Conservation (phyloP, 1,140 invertebrate genomes). For the Drosophila ironensis region DNA sequence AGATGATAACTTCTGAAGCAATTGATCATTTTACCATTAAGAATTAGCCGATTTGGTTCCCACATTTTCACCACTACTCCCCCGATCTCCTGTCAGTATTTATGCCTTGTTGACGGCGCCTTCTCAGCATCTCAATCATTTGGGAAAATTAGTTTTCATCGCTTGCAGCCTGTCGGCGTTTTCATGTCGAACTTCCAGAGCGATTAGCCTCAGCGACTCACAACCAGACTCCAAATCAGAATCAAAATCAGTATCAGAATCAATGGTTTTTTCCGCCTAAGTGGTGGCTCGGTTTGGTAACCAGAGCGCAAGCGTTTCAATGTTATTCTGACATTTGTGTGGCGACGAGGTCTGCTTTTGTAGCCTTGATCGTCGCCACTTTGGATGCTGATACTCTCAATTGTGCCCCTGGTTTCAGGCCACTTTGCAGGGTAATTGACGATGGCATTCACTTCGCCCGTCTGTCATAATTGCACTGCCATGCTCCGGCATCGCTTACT, state of each 20-base stretch:
- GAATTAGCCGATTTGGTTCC: background rate
- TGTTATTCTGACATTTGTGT: slow-evolving; percentile 68
- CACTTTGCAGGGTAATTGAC: slow-evolving; percentile 36
- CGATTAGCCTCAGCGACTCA: slow-evolving; percentile 60
- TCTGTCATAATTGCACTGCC: slow-evolving; percentile 52
- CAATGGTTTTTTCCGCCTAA: slow-evolving; percentile 16
- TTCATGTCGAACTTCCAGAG: slow-evolving; percentile 43
- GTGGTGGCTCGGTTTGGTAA: slow-evolving; percentile 5
- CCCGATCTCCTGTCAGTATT: background rate
- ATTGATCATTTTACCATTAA: too few relatives aligned
- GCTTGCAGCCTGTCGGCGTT: slow-evolving; percentile 37
- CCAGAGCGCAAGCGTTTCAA: slow-evolving; percentile 28
- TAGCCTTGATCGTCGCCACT: slow-evolving; percentile 70
- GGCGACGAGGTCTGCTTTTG: slow-evolving; percentile 22
- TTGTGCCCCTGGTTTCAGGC: slow-evolving; percentile 31
- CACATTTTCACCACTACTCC: slow-evolving; percentile 5
- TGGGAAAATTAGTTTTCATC: slow-evolving; percentile 35
- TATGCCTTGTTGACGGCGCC: slow-evolving; percentile 34
- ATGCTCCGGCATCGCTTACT: slow-evolving; percentile 33
- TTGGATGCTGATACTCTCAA: slow-evolving; percentile 8
- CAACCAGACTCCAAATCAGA: slow-evolving; percentile 26
- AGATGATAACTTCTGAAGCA: too few relatives aligned
- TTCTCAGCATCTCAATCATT: slow-evolving; percentile 33
- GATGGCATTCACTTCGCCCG: slow-evolving; percentile 60
- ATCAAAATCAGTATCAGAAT: slow-evolving; percentile 21